A percentile compares a stretch with the other conserved stretches of the same genome.
Evolutionary conservation across 64 coral and sea anemone species (phyloP).

Genomic region (Cladopsammia gracilis): DNA sequence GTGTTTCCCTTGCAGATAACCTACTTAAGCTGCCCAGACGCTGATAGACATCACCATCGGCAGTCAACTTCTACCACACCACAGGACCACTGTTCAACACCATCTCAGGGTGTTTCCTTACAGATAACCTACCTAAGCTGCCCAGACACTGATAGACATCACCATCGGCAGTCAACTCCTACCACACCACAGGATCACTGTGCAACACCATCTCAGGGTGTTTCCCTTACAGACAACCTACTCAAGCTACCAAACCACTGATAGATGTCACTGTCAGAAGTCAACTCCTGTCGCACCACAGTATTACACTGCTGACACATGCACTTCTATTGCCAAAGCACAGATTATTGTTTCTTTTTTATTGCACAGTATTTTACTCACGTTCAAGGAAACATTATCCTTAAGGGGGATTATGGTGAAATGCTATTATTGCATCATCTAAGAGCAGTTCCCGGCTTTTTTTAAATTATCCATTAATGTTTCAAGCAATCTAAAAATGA

Average conservation of each 20-base stretch:
- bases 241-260: slow-evolving; percentile 81
- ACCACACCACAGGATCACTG: slow-evolving; percentile 25
- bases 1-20: slow-evolving; percentile 78
- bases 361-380: too few relatives aligned
- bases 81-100: slow-evolving; percentile 41
- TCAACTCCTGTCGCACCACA: slow-evolving; percentile 37
- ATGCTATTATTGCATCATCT: too few relatives aligned
- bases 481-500: too few relatives aligned
- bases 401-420: too few relatives aligned
- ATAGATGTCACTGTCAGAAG: not conserved
- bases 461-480: too few relatives aligned
- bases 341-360: too few relatives aligned
- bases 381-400: too few relatives aligned
- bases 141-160: slow-evolving; percentile 60
- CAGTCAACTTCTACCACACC: not conserved
- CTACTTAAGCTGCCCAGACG: slow-evolving; percentile 81
- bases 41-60: not conserved
- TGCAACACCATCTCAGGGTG: slow-evolving; percentile 56
- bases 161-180: slow-evolving; percentile 45
- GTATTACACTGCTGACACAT: not conserved
- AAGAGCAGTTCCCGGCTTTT: too few relatives aligned
- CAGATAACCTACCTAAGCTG: slow-evolving; percentile 83
- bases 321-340: too few relatives aligned
- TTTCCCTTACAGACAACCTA: slow-evolving; percentile 84
- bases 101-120: slow-evolving; percentile 70